A percentile compares a stretch with the other conserved stretches of the same genome.
Conservation (phyloP, 1,140 invertebrate species). For the Pseudomyrmex gracilis region DNA sequence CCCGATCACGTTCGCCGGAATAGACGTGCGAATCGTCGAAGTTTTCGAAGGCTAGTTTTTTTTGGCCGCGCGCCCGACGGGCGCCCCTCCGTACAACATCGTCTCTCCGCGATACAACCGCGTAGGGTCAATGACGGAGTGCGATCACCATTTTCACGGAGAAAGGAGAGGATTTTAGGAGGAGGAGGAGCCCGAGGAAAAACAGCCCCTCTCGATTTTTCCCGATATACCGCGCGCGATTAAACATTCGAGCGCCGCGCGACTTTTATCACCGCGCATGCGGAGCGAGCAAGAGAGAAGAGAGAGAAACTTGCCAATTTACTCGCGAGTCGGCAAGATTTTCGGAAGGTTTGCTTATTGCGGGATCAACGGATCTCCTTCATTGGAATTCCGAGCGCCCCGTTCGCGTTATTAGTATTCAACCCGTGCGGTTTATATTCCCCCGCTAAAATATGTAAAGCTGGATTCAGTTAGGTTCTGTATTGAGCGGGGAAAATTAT, state of each 20-base stretch:
- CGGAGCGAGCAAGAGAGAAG: slow-evolving; percentile 62
- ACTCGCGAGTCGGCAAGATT: slow-evolving; percentile 27
- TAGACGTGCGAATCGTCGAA: slow-evolving; percentile 40
- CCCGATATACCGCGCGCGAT: slow-evolving; percentile 7
- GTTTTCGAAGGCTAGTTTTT: slow-evolving; percentile 53
- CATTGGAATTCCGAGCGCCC: slow-evolving; percentile 29
- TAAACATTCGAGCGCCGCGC: slow-evolving; percentile 55
- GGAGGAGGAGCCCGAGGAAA: slow-evolving; percentile 65
- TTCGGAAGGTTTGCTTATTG: slow-evolving; percentile 54
- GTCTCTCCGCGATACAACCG: slow-evolving; percentile 19
- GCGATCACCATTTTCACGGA: slow-evolving; percentile 41
- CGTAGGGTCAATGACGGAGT: slow-evolving; percentile 52
- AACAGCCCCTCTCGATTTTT: not conserved
- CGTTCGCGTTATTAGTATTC: slow-evolving; percentile 37
- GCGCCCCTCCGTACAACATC: not conserved
- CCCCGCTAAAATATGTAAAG: slow-evolving; percentile 48
- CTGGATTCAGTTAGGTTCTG: not conserved
- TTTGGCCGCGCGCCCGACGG: not conserved
- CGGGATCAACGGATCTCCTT: slow-evolving; percentile 16
- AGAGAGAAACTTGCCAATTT: slow-evolving; percentile 47
- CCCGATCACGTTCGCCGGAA: not conserved
- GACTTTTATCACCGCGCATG: slow-evolving; percentile 55
- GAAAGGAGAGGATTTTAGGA: slow-evolving; percentile 74
- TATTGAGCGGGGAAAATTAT: not conserved
- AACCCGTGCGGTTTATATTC: slow-evolving; percentile 36